Base-by-base conservation (phyloP, 2,888 invertebrate species). In the Glyphotaelius pellucidus region DNA sequence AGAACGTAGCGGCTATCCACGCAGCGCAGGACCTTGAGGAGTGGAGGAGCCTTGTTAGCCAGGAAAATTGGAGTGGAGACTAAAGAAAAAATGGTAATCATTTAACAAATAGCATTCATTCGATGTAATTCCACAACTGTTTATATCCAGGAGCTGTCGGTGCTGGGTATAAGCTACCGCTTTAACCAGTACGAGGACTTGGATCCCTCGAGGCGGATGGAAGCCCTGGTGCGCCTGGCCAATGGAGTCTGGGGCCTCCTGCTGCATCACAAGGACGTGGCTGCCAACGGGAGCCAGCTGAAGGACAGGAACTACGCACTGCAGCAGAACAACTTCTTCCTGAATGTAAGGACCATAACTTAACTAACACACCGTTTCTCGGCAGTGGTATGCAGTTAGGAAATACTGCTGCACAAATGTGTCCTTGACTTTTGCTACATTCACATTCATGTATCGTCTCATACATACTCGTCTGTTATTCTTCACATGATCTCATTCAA, bases 241-340 rank as follows among this genome's bases (percentile, higher is more conserved):
- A 93, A 93, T 32, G 93, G 91, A 19, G 35, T 80, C 4, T 93
- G 93, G 93, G 91, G 90, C 12, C 87, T 93, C 19, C 12, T 93
- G 42, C 90, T 91, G 79, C 90, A 91, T 5, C 93, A 93, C 88
- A 93, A 93, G 79, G 92, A 93, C 15, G 87, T 91, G 30, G 38
- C 90, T 11, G 80, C n/a, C 31, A 93, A 93, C 35, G 90, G 83
- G 5, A 83, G 83, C 19, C 91, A 87, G n/a, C 91, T 93, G 15
- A 93, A 93, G 84, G 93, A 93, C 47, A 91, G 93, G n/a, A 93
- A 93, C 47, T 93, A 93, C 79, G n/a, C 92, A 1, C 91, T 93
- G 79, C 91, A 93, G 81, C 93, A 93, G 31, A 93, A 93, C 83
- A 93, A 93, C 80, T 92, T 92, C 80, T 93, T 86, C 87, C 89